These are phyloP conservation scores for Anoplius nigerrimus DNA, from an alignment of 2,888 invertebrate genomes.

Conservation along the genomic window DNA sequence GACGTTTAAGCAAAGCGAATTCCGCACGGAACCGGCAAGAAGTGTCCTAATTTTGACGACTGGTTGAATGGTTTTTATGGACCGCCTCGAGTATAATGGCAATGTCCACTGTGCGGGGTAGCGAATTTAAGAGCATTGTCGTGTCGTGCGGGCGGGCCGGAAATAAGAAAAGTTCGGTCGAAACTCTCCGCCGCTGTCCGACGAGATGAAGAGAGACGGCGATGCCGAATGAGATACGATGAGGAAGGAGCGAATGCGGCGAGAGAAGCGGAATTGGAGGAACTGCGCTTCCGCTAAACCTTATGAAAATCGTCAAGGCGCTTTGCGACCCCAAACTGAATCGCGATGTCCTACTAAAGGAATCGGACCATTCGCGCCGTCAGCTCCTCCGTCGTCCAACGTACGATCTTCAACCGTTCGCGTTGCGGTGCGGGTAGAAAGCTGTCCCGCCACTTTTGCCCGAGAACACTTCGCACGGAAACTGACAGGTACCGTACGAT, in stretches of 20 bases:
- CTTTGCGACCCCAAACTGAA: not conserved
- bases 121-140: constrained; percentile 73
- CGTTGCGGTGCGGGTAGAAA: no score
- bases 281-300: not conserved
- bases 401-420: no score
- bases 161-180: constrained; percentile 70
- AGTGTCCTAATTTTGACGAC: constrained; percentile 36
- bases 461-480: no score
- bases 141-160: constrained; percentile 59
- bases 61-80: constrained; percentile 31
- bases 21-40: no score
- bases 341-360: not conserved
- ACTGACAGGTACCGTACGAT: no score
- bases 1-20: no score
- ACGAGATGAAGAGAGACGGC: constrained; percentile 11
- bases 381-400: no score
- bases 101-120: constrained; percentile 36
- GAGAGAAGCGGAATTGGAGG: not conserved
- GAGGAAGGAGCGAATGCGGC: not conserved
- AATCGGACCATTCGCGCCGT: not conserved
- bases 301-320: constrained; percentile 1
- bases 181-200: constrained; percentile 43
- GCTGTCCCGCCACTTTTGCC: no score
- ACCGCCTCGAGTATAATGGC: constrained; percentile 40
- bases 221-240: not conserved